A percentile compares a stretch with the other conserved stretches of the same genome.
Evolutionary conservation across 1,140 invertebrate genomes (phyloP).

Genomic region (Drosophila kepulauana): DNA sequence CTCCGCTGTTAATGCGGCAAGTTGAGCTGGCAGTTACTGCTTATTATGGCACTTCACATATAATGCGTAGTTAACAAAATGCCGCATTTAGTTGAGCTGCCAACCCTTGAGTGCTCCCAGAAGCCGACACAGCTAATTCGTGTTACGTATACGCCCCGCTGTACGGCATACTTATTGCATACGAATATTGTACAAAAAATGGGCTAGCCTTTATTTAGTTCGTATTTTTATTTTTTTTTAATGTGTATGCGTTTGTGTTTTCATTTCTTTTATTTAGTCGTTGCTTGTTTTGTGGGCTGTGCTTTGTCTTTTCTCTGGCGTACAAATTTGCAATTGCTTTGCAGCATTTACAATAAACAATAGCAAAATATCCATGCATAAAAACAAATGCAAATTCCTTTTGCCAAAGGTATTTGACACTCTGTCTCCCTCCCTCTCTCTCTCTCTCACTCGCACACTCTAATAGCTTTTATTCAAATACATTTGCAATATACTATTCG

Average conservation of each 20-base stretch:
- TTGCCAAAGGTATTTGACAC: constrained; percentile 48
- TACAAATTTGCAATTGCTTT: constrained; percentile 53
- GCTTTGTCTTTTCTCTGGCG: constrained; percentile 49
- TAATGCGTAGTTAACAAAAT: constrained; percentile 55
- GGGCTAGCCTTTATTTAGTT: constrained; percentile 14
- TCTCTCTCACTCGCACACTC: constrained; percentile 1
- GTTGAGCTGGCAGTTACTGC: constrained; percentile 31
- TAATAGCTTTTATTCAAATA: constrained; percentile 18
- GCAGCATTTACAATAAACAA: constrained; percentile 67
- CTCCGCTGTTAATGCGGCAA: constrained; percentile 41
- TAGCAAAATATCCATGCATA: constrained; percentile 60
- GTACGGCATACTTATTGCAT: constrained; percentile 17
- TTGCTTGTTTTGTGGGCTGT: constrained; percentile 22
- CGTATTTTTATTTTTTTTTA: neutral
- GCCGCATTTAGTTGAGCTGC: constrained; percentile 45
- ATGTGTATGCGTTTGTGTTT: neutral
- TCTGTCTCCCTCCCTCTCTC: constrained; percentile 29
- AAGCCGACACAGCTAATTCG: constrained; percentile 42
- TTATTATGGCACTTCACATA: constrained; percentile 57
- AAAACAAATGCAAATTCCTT: constrained; percentile 69
- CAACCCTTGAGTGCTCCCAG: constrained; percentile 26
- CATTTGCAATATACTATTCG: constrained; percentile 17
- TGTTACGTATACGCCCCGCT: constrained; percentile 37
- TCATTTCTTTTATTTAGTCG: constrained; percentile 4
- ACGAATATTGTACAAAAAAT: constrained; percentile 10